Conservation (phyloP, 2,113 vertebrate species). For the Onychorhynchus coronatus region DNA sequence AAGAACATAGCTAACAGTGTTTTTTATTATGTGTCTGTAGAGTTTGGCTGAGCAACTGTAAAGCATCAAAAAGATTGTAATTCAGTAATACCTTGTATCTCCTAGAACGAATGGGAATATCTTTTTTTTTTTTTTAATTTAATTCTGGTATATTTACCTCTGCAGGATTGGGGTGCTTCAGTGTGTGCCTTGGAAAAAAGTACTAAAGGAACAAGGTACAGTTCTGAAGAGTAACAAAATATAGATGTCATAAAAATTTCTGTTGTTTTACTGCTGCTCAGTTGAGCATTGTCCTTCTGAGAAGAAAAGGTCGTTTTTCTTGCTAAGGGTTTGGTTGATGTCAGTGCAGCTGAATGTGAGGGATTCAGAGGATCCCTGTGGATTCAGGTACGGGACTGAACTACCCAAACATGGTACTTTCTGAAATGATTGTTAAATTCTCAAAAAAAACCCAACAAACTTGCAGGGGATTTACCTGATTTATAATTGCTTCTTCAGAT, state of each 20-base stretch:
- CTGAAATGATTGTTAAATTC: background rate
- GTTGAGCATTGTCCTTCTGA: background rate
- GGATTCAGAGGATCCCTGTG: background rate
- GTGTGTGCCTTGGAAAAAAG: background rate
- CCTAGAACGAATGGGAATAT: background rate
- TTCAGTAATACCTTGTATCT: background rate
- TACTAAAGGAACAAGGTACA: background rate
- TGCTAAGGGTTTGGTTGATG: background rate
- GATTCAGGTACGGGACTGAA: fast-evolving
- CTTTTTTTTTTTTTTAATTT: background rate
- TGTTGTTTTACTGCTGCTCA: background rate
- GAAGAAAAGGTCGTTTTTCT: background rate
- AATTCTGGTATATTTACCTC: background rate
- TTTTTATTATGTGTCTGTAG: background rate
- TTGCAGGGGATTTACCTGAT: fast-evolving
- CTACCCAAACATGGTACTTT: background rate
- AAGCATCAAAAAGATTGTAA: background rate
- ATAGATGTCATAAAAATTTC: background rate
- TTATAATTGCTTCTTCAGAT: background rate
- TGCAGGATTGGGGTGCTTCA: background rate
- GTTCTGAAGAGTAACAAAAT: background rate
- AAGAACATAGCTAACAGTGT: background rate
- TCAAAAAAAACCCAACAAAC: fast-evolving
- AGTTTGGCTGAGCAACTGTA: background rate
- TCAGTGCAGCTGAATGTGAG: background rate